Evolutionary conservation across 2,888 invertebrate species (phyloP).

Genomic region (Chorisops tibialis): DNA sequence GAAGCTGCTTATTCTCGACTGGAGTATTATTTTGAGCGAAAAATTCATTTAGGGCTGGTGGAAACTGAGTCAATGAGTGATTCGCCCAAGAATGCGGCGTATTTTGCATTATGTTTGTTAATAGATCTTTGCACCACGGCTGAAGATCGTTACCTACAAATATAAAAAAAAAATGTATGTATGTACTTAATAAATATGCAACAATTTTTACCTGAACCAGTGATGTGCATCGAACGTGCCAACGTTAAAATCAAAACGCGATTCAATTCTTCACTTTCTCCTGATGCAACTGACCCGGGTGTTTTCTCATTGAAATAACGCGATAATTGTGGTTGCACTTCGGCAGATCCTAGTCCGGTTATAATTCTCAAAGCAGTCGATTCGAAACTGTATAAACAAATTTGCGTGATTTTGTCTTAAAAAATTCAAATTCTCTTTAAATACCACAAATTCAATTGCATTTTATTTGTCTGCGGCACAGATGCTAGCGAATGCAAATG

Average conservation of each 20-base stretch:
- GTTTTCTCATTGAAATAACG: conserved; percentile 90
- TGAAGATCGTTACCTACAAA: conserved; percentile 47
- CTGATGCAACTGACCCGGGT: conserved; percentile 67
- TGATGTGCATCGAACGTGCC: conserved; percentile 91
- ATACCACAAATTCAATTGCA: conserved; percentile 87
- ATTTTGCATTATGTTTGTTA: conserved; percentile 86
- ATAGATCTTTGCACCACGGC: conserved; percentile 85
- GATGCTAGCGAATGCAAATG: conserved; percentile 88
- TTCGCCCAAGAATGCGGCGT: conserved; percentile 95
- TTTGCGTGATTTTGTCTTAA: not conserved
- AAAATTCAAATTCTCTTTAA: not conserved
- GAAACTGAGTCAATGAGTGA: conserved; percentile 89
- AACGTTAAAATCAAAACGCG: conserved; percentile 88
- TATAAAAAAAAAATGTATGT: not conserved
- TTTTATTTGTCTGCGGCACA: conserved; percentile 91
- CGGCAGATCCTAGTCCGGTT: conserved; percentile 87
- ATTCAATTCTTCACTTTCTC: conserved; percentile 93
- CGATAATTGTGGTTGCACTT: conserved; percentile 90
- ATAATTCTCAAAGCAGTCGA: conserved; percentile 83
- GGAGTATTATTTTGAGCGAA: conserved; percentile 80
- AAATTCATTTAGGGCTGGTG: conserved; percentile 83
- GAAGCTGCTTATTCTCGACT: conserved; percentile 84
- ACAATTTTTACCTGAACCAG: conserved; percentile 62
- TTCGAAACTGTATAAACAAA: conserved; percentile 63
- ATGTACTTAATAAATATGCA: not conserved